A percentile compares a stretch with the other conserved stretches of the same genome.
Conservation (phyloP, 2,888 invertebrate species). For the Galerucella nymphaeae region DNA sequence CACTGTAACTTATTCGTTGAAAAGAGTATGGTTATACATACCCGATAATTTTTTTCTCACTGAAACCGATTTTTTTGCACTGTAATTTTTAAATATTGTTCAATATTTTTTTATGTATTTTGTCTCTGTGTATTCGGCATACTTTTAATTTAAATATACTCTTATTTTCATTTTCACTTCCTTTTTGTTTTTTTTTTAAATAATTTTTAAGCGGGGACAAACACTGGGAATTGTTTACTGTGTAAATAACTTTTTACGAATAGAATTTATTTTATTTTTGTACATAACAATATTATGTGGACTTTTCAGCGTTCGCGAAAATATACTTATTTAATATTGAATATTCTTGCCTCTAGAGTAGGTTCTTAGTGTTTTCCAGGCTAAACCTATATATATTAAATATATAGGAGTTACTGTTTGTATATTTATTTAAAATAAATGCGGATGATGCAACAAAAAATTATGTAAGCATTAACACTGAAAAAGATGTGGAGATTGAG, state of each 20-base stretch:
- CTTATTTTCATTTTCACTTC: constrained; percentile 59
- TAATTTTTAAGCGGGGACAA: constrained; percentile 39
- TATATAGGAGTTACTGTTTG: constrained; percentile 50
- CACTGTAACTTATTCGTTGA: constrained; percentile 24
- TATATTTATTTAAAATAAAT: constrained; percentile 47
- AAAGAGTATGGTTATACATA: constrained; percentile 63
- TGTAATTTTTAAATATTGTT: constrained; percentile 56
- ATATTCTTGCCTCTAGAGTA: constrained; percentile 56
- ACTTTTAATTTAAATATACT: constrained; percentile 64
- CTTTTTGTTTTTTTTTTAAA: constrained; percentile 51
- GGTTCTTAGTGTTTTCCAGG: constrained; percentile 44
- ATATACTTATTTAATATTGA: constrained; percentile 38
- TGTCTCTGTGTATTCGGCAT: constrained; percentile 62
- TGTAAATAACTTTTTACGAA: constrained; percentile 46
- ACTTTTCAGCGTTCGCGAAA: constrained; percentile 39
- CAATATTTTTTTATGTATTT: constrained; percentile 55
- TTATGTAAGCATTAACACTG: constrained; percentile 59
- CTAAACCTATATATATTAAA: constrained; percentile 38
- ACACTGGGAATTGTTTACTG: constrained; percentile 45
- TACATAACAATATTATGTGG: constrained; percentile 36
- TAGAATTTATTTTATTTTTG: constrained; percentile 32
- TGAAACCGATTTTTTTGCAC: constrained; percentile 54
- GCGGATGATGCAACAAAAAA: constrained; percentile 44
- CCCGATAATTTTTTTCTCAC: constrained; percentile 55
- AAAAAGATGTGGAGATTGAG: constrained; percentile 59